A percentile compares a stretch with the other conserved stretches of the same genome.
Conservation (phyloP, 1,140 invertebrate species). For the Pseudomyrmex concolor region DNA sequence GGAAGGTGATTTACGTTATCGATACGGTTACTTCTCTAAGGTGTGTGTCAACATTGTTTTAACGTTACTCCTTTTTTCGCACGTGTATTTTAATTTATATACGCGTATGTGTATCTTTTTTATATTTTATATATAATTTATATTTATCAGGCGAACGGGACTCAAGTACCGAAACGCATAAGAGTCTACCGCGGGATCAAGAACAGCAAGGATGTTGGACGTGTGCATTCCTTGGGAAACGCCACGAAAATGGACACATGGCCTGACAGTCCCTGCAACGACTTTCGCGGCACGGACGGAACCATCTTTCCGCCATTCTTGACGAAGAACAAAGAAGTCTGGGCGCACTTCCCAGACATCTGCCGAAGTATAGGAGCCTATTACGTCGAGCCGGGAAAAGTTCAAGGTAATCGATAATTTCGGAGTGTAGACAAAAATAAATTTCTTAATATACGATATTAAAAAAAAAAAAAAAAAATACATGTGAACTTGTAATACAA, state of each 20-base stretch:
- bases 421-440: background rate
- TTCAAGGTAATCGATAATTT: slow-evolving; percentile 63
- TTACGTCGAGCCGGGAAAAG: slow-evolving; percentile 60
- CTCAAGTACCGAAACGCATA: slow-evolving; percentile 85
- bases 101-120: background rate
- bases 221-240: slow-evolving; percentile 87
- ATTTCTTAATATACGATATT: background rate
- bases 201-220: slow-evolving; percentile 88
- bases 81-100: background rate
- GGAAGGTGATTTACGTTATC: slow-evolving; percentile 87
- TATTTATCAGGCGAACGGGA: slow-evolving; percentile 86
- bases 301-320: slow-evolving; percentile 90
- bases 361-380: slow-evolving; percentile 86
- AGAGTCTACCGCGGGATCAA: slow-evolving; percentile 89
- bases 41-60: slow-evolving; percentile 84
- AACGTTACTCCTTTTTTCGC: background rate
- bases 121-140: background rate
- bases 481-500: background rate
- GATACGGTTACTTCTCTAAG: slow-evolving; percentile 89
- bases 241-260: slow-evolving; percentile 86
- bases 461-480: background rate
- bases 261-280: slow-evolving; percentile 88
- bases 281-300: slow-evolving; percentile 89
- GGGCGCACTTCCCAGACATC: slow-evolving; percentile 87
- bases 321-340: slow-evolving; percentile 85